Percentiles rank a stretch among this genome's conserved stretches.
Evolutionary conservation across 1,140 invertebrate genomes (phyloP).

Genomic region (Scaptomyza hsui): DNA sequence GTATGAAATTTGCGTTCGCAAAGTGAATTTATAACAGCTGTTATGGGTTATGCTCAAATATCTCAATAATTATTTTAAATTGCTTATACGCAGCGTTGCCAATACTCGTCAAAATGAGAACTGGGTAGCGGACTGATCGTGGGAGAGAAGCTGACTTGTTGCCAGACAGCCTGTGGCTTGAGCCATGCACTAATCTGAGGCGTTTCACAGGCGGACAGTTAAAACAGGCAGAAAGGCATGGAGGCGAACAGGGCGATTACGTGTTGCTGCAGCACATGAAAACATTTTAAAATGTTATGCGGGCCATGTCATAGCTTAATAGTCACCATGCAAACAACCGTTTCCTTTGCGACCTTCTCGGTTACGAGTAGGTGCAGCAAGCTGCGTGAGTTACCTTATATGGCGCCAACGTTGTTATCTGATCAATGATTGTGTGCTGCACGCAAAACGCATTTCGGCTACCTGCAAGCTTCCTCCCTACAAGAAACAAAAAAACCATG

Average conservation of each 20-base stretch:
- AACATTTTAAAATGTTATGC: conserved; percentile 79
- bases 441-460: conserved; percentile 80
- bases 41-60: conserved; percentile 50
- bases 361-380: conserved; percentile 69
- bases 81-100: conserved; percentile 62
- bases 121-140: conserved; percentile 68
- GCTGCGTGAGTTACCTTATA: conserved; percentile 64
- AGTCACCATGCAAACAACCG: conserved; percentile 74
- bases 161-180: conserved; percentile 17
- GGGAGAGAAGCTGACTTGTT: conserved; percentile 38
- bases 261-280: conserved; percentile 57
- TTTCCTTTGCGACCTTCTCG: conserved; percentile 43
- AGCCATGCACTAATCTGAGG: conserved; percentile 44
- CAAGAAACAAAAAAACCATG: conserved; percentile 48
- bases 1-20: conserved; percentile 73
- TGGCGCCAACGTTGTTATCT: conserved; percentile 57
- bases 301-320: conserved; percentile 70
- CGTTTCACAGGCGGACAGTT: conserved; percentile 49
- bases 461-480: conserved; percentile 34
- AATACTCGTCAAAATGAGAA: conserved; percentile 57
- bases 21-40: conserved; percentile 62
- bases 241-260: conserved; percentile 25
- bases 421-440: conserved; percentile 52
- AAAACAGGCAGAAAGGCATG: conserved; percentile 36
- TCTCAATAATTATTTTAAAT: conserved; percentile 60